Conservation (phyloP, 1,140 invertebrate species). For the Goniozus legneri region DNA sequence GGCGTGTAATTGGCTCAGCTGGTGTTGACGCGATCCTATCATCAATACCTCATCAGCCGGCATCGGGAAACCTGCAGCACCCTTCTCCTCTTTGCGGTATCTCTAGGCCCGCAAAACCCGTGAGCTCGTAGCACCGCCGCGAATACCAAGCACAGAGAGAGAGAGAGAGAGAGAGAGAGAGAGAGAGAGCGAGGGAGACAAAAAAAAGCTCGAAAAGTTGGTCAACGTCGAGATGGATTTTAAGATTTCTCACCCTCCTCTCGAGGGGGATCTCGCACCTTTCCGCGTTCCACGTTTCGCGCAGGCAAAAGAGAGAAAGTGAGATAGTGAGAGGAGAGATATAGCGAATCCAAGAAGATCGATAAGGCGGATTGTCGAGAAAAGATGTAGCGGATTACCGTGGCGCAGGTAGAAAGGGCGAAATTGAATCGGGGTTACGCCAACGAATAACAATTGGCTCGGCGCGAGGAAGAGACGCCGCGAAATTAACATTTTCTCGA, state of each 20-base stretch:
- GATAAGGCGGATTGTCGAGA: no score
- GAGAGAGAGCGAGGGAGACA: no score
- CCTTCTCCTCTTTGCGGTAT: slow-evolving; percentile 20
- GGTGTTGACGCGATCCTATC: slow-evolving; percentile 57
- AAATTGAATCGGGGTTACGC: slow-evolving; percentile 12
- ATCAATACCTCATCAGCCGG: slow-evolving; percentile 55
- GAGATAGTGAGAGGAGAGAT: no score
- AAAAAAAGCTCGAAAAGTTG: slow-evolving; percentile 17
- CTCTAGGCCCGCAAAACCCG: slow-evolving; percentile 14
- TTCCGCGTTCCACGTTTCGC: no score
- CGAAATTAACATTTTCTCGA: no score
- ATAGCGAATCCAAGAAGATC: no score
- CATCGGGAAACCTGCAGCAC: slow-evolving; percentile 52
- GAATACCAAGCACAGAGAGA: slow-evolving; percentile 34
- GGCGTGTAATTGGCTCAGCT: slow-evolving; percentile 56
- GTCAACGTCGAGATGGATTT: slow-evolving; percentile 4
- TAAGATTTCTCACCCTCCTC: no score
- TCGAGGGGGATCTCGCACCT: no score
- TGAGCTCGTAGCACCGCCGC: slow-evolving; percentile 16
- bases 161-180: no score
- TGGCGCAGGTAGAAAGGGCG: not conserved
- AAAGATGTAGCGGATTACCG: no score
- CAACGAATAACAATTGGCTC: slow-evolving; percentile 28
- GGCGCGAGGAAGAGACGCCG: no score
- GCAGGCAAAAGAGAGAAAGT: no score